Percentiles rank a stretch among this genome's conserved stretches.
These are phyloP conservation scores for Myiothlypis chrysogaster DNA, from an alignment of 2,797 vertebrate genomes.

Conservation along the genomic window DNA sequence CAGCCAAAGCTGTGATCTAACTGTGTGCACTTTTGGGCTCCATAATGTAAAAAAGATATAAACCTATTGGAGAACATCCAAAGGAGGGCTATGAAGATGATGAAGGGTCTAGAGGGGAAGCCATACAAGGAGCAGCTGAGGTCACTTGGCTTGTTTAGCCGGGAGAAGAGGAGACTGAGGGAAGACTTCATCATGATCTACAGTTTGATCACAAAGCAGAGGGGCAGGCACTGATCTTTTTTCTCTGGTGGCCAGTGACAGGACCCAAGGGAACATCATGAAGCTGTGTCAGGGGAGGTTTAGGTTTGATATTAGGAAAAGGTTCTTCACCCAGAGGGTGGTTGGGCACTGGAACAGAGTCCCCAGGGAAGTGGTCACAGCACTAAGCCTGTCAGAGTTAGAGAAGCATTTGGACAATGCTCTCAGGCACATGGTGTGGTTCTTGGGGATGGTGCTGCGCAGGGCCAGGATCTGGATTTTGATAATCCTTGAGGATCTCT, in stretches of 20 bases:
- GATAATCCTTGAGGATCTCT: not conserved
- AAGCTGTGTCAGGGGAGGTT: no score
- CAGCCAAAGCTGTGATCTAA: not conserved
- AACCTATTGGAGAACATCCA: not conserved
- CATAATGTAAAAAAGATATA: not conserved
- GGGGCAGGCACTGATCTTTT: not conserved
- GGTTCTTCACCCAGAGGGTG: no score
- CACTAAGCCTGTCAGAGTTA: not conserved
- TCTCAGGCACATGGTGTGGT: not conserved
- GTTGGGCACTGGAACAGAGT: not conserved
- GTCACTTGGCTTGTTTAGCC: not conserved
- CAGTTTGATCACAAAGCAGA: not conserved
- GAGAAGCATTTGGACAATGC: not conserved
- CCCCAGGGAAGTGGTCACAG: not conserved
- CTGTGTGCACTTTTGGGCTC: not conserved
- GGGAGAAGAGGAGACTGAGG: not conserved
- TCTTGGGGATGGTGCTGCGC: not conserved
- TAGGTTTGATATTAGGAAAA: not conserved
- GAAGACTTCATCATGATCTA: not conserved
- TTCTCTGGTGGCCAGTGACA: not conserved
- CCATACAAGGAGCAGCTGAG: not conserved
- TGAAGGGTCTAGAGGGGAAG: not conserved
- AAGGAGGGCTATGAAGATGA: not conserved
- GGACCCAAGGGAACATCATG: not conserved
- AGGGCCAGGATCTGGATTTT: not conserved